phyloP scores from a whole-genome alignment of 2,797 vertebrate species.

The Pseudopleuronectes americanus region DNA sequence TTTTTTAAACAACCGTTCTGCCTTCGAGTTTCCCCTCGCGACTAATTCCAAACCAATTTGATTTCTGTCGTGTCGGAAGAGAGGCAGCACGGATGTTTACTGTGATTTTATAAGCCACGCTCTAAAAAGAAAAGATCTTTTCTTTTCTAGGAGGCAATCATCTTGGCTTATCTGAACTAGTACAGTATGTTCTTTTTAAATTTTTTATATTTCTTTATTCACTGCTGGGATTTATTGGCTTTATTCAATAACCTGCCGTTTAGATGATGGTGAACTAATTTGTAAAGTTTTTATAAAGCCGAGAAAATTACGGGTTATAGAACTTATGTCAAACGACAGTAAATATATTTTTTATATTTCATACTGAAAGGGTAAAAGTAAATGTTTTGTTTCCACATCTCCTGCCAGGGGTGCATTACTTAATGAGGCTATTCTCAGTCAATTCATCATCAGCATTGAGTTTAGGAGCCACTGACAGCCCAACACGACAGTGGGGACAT shows the following conservation, averaged over 20 bases:
- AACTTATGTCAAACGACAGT: slow-evolving; percentile 10
- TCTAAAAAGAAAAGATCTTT: background rate
- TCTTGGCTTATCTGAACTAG: slow-evolving; percentile 22
- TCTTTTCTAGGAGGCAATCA: slow-evolving; percentile 19
- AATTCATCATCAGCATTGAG: slow-evolving; percentile 43
- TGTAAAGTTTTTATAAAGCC: slow-evolving; percentile 1
- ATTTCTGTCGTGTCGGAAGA: slow-evolving; percentile 21
- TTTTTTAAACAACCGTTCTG: slow-evolving; percentile 15
- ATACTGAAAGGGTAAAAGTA: background rate
- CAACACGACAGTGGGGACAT: slow-evolving; percentile 15
- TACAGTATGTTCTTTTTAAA: slow-evolving; percentile 6
- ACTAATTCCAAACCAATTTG: slow-evolving; percentile 37
- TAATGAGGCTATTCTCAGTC: slow-evolving; percentile 27
- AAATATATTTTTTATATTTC: background rate
- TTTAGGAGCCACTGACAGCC: slow-evolving; percentile 30
- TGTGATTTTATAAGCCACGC: slow-evolving; percentile 21
- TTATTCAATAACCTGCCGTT: background rate
- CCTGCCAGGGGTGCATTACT: slow-evolving; percentile 5
- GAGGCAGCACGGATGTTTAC: slow-evolving; percentile 21
- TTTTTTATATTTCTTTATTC: slow-evolving; percentile 11
- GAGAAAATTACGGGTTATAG: background rate
- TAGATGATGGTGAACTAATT: background rate
- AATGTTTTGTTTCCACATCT: slow-evolving; percentile 20
- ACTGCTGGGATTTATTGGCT: slow-evolving; percentile 10
- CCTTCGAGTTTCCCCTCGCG: slow-evolving; percentile 10